phyloP scores from a whole-genome alignment of 92 coral and sea anemone genomes.

The Porites cylindrica region DNA sequence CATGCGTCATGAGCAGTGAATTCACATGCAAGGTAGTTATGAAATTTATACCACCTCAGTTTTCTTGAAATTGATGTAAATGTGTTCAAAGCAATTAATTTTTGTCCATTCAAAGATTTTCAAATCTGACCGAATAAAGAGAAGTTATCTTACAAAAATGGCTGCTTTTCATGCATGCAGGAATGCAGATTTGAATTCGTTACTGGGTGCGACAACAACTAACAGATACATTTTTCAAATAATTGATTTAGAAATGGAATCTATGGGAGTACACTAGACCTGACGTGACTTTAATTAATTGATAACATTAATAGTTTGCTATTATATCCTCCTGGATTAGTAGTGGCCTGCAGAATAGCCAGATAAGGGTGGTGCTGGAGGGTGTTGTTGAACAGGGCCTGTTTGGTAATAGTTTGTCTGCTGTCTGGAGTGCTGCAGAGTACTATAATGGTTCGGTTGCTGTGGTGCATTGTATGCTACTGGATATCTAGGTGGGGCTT shows the following conservation, averaged over 20 bases:
- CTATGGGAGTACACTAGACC: not conserved
- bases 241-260: not conserved
- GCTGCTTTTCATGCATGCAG: too few relatives aligned
- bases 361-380: not conserved
- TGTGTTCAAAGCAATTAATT: too few relatives aligned
- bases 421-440: conserved; percentile 20
- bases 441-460: conserved; percentile 16
- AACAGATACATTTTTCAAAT: not conserved
- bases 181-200: too few relatives aligned
- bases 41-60: too few relatives aligned
- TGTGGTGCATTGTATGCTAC: conserved; percentile 1
- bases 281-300: not conserved
- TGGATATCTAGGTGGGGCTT: conserved; percentile 17
- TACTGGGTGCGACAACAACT: too few relatives aligned
- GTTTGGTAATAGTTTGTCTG: conserved; percentile 47
- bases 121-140: not conserved
- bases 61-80: too few relatives aligned
- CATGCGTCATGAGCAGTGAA: too few relatives aligned
- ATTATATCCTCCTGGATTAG: conserved; percentile 33
- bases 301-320: not conserved
- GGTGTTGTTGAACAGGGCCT: conserved; percentile 42
- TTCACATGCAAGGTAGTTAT: too few relatives aligned
- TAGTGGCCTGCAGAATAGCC: conserved; percentile 33
- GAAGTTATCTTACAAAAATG: too few relatives aligned
- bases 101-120: too few relatives aligned